Conservation (phyloP, 2,888 invertebrate genomes). For the Drosophila emarginata region DNA sequence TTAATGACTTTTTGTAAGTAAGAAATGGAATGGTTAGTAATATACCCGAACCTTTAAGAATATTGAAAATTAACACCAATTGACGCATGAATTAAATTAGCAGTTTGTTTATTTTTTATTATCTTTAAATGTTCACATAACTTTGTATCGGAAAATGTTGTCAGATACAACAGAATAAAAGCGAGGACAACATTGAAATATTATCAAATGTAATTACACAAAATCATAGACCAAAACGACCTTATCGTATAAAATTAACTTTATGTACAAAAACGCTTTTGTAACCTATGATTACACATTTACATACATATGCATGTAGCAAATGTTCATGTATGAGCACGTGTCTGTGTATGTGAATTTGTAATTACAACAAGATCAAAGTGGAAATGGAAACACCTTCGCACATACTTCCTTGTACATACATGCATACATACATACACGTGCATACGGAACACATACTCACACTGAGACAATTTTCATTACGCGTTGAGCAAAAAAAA, state of each 20-base stretch:
- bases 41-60: no score
- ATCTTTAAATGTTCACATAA: constrained; percentile 11
- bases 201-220: constrained; percentile 74
- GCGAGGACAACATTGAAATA: constrained; percentile 56
- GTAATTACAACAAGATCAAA: constrained; percentile 39
- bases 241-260: constrained; percentile 71
- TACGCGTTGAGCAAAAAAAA: constrained; percentile 35
- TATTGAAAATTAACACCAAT: no score
- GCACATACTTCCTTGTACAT: constrained; percentile 60
- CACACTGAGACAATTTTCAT: constrained; percentile 16
- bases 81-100: no score
- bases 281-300: constrained; percentile 68
- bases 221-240: constrained; percentile 73
- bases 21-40: no score
- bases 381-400: constrained; percentile 56
- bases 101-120: neutral
- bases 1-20: no score
- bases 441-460: constrained; percentile 1
- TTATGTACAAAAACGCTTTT: constrained; percentile 61
- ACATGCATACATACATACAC: constrained; percentile 13
- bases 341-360: constrained; percentile 26
- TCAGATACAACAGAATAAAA: constrained; percentile 1
- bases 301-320: constrained; percentile 19
- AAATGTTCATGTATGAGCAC: constrained; percentile 19
- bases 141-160: constrained; percentile 18